Evolutionary conservation across 2,797 vertebrate species (phyloP).

Genomic region (Orientallactaga sibirica): DNA sequence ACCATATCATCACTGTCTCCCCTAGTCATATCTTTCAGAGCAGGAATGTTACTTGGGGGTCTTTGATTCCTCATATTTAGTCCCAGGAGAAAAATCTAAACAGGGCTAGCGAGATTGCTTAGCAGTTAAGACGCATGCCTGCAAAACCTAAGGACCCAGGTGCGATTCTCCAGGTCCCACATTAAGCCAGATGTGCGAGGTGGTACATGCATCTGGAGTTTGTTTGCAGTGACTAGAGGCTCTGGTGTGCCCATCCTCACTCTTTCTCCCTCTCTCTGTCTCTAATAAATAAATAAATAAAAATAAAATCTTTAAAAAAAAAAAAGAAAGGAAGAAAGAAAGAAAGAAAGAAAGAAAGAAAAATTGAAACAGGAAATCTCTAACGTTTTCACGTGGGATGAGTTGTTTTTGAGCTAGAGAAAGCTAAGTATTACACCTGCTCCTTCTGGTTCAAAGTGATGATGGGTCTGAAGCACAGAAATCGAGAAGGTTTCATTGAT

Average conservation of each 20-base stretch:
- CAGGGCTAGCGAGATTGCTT: no score
- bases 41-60: neutral
- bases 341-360: neutral
- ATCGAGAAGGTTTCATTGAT: neutral
- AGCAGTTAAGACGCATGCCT: no score
- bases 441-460: neutral
- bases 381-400: neutral
- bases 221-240: no score
- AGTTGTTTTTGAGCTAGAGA: neutral
- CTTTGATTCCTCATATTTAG: slow-evolving; percentile 12
- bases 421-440: neutral
- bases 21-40: neutral
- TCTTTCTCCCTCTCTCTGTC: no score
- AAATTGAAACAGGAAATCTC: slow-evolving; percentile 10
- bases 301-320: no score
- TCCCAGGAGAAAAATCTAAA: neutral
- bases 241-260: no score
- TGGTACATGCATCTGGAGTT: no score
- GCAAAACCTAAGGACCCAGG: no score
- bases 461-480: neutral
- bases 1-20: neutral
- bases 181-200: no score
- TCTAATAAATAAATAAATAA: no score
- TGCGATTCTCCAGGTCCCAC: no score
- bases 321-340: no score